These are phyloP conservation scores for Scyliorhinus canicula DNA, from an alignment of 2,797 vertebrate species.

Conservation along the genomic window DNA sequence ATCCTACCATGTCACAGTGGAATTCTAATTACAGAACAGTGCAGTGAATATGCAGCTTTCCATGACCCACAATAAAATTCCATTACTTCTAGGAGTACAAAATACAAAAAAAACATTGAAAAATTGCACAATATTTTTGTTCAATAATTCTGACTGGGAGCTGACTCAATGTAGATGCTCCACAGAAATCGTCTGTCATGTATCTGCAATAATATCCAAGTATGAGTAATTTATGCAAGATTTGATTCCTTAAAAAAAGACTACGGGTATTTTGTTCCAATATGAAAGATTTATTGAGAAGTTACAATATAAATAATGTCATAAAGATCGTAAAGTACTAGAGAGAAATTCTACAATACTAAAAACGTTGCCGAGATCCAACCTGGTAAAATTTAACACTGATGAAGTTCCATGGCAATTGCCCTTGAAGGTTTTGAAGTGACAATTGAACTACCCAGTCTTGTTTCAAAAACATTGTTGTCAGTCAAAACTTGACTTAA, in stretches of 20 bases:
- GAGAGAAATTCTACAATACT: not conserved
- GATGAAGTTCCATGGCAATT: not conserved
- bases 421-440: not conserved
- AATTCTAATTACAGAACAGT: not conserved
- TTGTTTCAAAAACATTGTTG: not conserved
- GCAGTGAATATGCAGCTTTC: not conserved
- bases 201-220: not conserved
- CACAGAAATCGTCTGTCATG: not conserved
- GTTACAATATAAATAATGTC: not conserved
- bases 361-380: not conserved
- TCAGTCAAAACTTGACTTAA: not conserved
- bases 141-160: not conserved
- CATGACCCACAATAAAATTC: not conserved
- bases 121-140: not conserved
- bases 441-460: not conserved
- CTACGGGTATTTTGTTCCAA: not conserved
- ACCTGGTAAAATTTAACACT: not conserved
- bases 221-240: not conserved
- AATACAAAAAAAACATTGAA: not conserved
- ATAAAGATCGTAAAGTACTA: not conserved
- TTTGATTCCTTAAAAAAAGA: not conserved
- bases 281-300: not conserved
- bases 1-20: not conserved
- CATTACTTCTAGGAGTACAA: not conserved
- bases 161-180: not conserved